phyloP scores from a whole-genome alignment of 2,888 invertebrate genomes.

The Drosophila longiperda region DNA sequence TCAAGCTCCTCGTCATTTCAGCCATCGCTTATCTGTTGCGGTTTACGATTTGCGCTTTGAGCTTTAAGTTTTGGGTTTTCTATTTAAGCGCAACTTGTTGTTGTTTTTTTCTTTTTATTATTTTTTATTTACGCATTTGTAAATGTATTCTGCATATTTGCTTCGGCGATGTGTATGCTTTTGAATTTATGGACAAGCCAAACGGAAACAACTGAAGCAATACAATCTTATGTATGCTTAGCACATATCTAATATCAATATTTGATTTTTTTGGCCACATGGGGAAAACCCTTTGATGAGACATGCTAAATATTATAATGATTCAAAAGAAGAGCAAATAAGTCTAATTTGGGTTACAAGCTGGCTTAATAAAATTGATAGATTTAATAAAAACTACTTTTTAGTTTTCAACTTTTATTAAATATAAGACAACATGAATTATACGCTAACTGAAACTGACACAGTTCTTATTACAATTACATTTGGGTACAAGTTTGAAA shows the following conservation, averaged over 20 bases:
- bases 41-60: constrained; percentile 39
- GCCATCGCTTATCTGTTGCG: constrained; percentile 52
- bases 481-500: not conserved
- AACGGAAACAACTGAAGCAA: constrained; percentile 58
- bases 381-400: not conserved
- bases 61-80: constrained; percentile 44
- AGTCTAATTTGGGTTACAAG: not conserved
- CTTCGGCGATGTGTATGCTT: constrained; percentile 50
- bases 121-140: constrained; percentile 27
- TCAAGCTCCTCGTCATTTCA: constrained; percentile 25
- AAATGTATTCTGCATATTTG: constrained; percentile 46
- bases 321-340: not conserved
- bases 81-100: constrained; percentile 45
- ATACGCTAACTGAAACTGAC: not conserved
- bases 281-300: constrained; percentile 54
- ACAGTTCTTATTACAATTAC: not conserved
- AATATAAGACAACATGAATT: too few species aligned
- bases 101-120: constrained; percentile 2
- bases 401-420: not conserved
- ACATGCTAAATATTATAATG: constrained; percentile 7
- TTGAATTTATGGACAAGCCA: constrained; percentile 33
- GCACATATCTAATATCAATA: constrained; percentile 19
- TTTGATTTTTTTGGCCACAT: not conserved
- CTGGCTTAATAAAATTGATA: not conserved
- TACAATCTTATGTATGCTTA: constrained; percentile 41